Percentiles rank a stretch among this genome's conserved stretches.
These are phyloP conservation scores for Cryptoblepharus egeriae DNA, from an alignment of 2,797 vertebrate species.

Conservation along the genomic window DNA sequence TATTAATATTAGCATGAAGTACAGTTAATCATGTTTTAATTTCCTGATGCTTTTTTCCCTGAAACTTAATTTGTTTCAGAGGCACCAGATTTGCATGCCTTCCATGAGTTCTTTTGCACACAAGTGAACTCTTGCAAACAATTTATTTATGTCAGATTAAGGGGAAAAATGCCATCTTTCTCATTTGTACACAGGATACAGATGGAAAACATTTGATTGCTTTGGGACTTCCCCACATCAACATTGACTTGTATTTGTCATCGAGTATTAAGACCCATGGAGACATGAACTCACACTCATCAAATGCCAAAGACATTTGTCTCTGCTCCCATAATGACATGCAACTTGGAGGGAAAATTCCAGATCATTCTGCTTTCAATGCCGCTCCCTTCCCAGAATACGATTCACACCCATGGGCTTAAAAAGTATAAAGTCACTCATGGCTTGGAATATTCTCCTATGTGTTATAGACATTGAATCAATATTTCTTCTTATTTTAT, in stretches of 20 bases:
- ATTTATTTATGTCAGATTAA: not conserved
- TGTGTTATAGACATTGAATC: too few relatives aligned
- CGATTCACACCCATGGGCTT: not conserved
- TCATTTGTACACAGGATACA: conserved; percentile 9
- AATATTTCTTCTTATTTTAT: too few relatives aligned
- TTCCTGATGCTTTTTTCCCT: not conserved
- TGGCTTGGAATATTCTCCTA: not conserved
- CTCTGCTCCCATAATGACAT: not conserved
- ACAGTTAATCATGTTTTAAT: conserved; percentile 37
- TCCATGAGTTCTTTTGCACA: not conserved
- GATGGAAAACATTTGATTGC: not conserved
- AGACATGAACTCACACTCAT: not conserved
- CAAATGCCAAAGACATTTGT: not conserved
- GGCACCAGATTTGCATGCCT: not conserved
- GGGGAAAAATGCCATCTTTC: not conserved
- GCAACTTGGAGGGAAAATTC: not conserved
- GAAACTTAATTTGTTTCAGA: conserved; percentile 27
- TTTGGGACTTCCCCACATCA: not conserved
- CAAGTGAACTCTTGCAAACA: not conserved
- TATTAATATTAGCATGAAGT: conserved; percentile 38
- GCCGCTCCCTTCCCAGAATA: not conserved
- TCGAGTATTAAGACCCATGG: not conserved
- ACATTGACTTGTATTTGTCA: not conserved
- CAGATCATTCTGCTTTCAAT: not conserved
- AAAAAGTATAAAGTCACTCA: not conserved